Evolutionary conservation across 2,888 invertebrate species (phyloP), one percentile per base, ranked within the genome.

Genomic region (Mycogona germanica): DNA sequence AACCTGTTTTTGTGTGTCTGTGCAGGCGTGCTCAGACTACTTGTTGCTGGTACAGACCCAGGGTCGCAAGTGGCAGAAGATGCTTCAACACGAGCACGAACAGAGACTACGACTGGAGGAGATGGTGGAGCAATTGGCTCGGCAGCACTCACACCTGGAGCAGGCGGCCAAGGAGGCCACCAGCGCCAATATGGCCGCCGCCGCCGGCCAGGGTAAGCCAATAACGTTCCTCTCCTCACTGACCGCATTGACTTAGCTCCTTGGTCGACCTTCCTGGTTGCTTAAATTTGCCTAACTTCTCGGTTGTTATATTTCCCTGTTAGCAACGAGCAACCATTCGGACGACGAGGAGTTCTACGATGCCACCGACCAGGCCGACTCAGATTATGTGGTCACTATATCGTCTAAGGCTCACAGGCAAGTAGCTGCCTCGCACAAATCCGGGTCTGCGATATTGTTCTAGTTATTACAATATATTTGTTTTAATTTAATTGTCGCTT

Each of bases 121-220:
- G 66, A 89, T 98, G 75, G 91, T 98, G 17, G 97, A 98, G 68
- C 93, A 95, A 65, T 76, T 99, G 58, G 98, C 98, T 14, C 80
- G 91, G 61, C 98, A 98, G 69, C 97, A 96, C 70, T 92, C 93
- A 54, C 86, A 85, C 64, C 75, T 98, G 60, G 98, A 98, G 73
- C 86, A 91, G 70, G 92, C 91, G 2, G 91, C 89, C 21, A 70
- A 72, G 57, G 63, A 65, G 47, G 60, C 59, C 28, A 57, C 61
- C 21, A 60, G 51, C 47, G 57, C 57, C 7, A 58, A 52, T 29
- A 57, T 58, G 35, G 21, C 17, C 32, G 23, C 45, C 17, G 21
- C 17, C 32, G 23, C 45, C 17, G 48, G 48, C 29, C 35, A 29
- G 25, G 48, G 48, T 48, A 45, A n/a, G n/a, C n/a, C n/a, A n/a